Conservation (phyloP, 2,797 vertebrate genomes). For the Galagoides demidoff region DNA sequence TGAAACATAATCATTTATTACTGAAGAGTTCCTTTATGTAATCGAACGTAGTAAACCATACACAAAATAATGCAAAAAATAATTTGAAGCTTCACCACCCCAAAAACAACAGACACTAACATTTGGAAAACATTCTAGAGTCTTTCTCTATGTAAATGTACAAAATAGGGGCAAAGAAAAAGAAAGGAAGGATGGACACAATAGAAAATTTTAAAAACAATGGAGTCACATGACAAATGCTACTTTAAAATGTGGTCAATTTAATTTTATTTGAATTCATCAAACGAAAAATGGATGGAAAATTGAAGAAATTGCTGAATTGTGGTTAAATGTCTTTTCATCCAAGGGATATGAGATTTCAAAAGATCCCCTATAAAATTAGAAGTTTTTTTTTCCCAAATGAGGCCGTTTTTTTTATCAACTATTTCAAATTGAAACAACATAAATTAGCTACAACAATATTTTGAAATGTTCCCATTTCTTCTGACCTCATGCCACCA, state of each 20-base stretch:
- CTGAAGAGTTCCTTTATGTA: background rate
- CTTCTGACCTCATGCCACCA: background rate
- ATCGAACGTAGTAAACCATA: background rate
- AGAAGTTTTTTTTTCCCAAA: background rate
- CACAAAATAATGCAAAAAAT: constrained; percentile 10
- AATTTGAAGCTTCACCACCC: background rate
- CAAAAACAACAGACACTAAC: background rate
- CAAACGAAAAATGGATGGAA: background rate
- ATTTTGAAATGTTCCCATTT: background rate
- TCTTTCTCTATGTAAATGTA: background rate
- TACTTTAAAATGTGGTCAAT: background rate
- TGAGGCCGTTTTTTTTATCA: background rate
- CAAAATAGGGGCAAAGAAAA: background rate
- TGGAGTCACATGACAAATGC: background rate
- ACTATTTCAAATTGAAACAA: background rate
- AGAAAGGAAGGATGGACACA: background rate
- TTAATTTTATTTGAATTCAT: constrained; percentile 11
- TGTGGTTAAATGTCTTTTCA: background rate
- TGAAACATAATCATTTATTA: background rate
- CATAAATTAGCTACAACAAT: background rate
- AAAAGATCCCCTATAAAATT: background rate
- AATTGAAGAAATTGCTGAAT: background rate
- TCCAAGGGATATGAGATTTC: background rate
- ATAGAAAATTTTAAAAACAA: background rate
- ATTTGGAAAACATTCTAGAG: background rate